Base-by-base conservation (phyloP, 2,113 vertebrate genomes). In the Ptilonorhynchus violaceus region DNA sequence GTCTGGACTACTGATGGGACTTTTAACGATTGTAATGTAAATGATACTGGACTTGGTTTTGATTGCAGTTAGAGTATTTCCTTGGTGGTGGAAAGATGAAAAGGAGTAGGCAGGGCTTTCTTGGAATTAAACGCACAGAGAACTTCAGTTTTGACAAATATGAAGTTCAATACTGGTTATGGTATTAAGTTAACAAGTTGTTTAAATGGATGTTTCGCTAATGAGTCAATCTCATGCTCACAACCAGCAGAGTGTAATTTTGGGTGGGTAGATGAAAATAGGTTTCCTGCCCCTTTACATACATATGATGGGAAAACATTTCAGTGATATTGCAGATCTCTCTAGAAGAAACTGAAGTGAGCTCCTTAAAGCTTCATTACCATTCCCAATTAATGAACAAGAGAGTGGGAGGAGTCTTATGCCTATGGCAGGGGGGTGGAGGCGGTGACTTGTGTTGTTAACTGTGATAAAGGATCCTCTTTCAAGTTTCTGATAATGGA, bases 81-180 rank as follows among this genome's bases (percentile, higher is more conserved):
- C 63, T 89, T 95, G 47, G 94, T 96, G 94, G 53, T 85, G 37
- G 47, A 82, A 94, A 83, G 94, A 96, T 88, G 70, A 93, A 96
- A 96, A 95, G 60, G 60, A 91, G 67, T 74, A 94, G 89, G 85
- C 85, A 83, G 77, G 44, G 41, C n/a, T 28, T 84, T 88, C 47
- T 66, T 93, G 49, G 76, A 93, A 84, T 95, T 86, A 94, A 89
- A 77, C 1, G 2, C 46, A 68, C 17, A 53, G 76, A 91, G 73
- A 70, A 58, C 59, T 93, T 89, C 85, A 53, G 49, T 87, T 93
- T 89, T 96, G 95, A 96, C 85, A 95, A 92, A 96, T 75, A 67
- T 46, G 67, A 87, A 92, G 63, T 92, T 96, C 85, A 78, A 3
- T 74, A 49, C 28, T 52, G 25, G 56, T 84, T 91, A 87, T 0